Percentiles rank a stretch among this genome's conserved stretches.
Conservation (phyloP, 2,888 invertebrate species). For the Spisula subtruncata region DNA sequence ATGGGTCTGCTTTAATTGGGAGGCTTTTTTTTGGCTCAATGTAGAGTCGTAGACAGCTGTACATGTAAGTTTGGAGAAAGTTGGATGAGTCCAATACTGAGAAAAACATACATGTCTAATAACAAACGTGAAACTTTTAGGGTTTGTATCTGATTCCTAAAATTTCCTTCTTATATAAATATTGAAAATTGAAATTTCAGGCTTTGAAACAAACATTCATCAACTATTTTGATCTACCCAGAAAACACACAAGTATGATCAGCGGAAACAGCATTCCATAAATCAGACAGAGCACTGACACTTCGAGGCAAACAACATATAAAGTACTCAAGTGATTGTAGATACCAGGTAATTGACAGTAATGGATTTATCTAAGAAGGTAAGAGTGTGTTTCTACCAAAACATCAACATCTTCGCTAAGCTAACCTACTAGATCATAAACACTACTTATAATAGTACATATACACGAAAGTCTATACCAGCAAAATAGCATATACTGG, state of each 20-base stretch:
- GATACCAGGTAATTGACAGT: slow-evolving; percentile 37
- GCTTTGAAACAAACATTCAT: background rate
- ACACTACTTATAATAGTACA: background rate
- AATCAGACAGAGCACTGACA: slow-evolving; percentile 2
- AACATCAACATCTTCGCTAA: slow-evolving; percentile 8
- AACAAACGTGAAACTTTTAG: no score
- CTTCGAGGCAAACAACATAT: background rate
- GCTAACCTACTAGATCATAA: background rate
- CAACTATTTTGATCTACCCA: background rate
- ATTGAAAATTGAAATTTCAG: no score
- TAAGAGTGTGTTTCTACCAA: slow-evolving; percentile 42
- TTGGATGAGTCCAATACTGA: no score
- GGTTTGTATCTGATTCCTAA: no score
- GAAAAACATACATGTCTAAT: no score
- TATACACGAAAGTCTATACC: background rate
- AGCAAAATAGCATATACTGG: background rate
- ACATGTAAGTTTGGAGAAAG: no score
- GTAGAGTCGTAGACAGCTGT: no score
- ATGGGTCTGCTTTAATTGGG: no score
- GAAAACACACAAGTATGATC: background rate
- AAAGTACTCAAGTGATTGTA: background rate
- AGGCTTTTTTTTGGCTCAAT: no score
- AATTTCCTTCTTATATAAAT: no score
- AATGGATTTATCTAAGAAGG: slow-evolving; percentile 35
- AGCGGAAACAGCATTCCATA: background rate